These are phyloP conservation scores for Plusia festucae DNA, from an alignment of 2,888 invertebrate species.

Conservation along the genomic window DNA sequence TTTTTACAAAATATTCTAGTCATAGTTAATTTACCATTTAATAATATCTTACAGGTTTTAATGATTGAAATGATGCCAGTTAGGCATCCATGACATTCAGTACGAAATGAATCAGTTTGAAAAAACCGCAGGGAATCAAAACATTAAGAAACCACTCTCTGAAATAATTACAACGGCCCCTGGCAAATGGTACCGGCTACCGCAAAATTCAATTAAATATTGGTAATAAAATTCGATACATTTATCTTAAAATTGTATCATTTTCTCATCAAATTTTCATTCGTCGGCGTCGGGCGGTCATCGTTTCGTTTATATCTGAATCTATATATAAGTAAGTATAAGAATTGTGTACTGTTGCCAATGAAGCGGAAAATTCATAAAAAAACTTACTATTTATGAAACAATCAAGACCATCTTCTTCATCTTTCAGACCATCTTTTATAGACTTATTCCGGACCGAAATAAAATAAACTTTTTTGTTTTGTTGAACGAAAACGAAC, in stretches of 20 bases:
- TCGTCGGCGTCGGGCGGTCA: background rate
- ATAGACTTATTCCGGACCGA: background rate
- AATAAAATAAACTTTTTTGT: background rate
- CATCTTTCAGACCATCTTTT: no score
- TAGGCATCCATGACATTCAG: no score
- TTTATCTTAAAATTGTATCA: slow-evolving; percentile 13
- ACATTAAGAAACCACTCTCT: slow-evolving; percentile 18
- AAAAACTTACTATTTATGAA: background rate
- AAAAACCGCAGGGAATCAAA: slow-evolving; percentile 10
- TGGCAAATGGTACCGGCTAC: slow-evolving; percentile 6
- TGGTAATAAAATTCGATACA: slow-evolving; percentile 8
- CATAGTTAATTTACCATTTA: no score
- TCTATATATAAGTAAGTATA: background rate
- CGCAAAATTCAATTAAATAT: slow-evolving; percentile 10
- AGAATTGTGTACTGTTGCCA: background rate
- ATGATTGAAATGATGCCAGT: no score
- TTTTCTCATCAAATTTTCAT: slow-evolving; percentile 1
- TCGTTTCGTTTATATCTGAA: background rate
- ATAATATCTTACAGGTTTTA: no score
- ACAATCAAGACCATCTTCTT: background rate
- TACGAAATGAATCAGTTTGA: slow-evolving; percentile 14
- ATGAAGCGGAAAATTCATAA: background rate
- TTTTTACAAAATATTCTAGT: no score
- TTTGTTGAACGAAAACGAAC: no score
- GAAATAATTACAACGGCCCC: slow-evolving; percentile 25